Base-by-base conservation (phyloP, 2,797 vertebrate genomes). In the Kryptopterus vitreolus region DNA sequence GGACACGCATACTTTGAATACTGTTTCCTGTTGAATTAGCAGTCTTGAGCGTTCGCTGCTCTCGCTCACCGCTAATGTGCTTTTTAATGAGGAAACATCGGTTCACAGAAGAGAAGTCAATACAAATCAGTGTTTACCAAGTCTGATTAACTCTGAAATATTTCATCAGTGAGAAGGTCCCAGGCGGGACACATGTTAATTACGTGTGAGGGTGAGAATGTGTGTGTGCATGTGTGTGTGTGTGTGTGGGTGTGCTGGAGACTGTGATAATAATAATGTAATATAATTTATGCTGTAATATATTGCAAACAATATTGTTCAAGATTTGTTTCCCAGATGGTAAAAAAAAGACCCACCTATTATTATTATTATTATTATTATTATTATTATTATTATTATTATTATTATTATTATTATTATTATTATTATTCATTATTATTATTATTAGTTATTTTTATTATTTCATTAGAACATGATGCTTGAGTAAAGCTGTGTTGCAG, bases 111-210 rank as follows among this genome's bases (percentile, higher is more conserved):
- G 95, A 95, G 94, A 95, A 97, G 96, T 98, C 98, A 96, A 99
- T 99, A 99, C 96, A 95, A 96, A 99, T 98, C 96, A 98, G 96
- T 98, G 96, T 98, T 97, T 96, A 96, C 95, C 91, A 95, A 95
- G 94, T 95, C 95, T 95, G 95, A 96, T 96, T 95, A 96, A 95
- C 93, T 95, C 95, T 93, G 94, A 95, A 95, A 96, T 96, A 95
- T 96, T 95, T 95, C 94, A 94, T 96, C 95, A 94, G 91, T 93
- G 92, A 91, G 89, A 89, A 87, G 90, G 94, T 94, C 93, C 92
- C 92, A 92, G 92, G 89, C 91, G 93, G 94, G 85, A 91, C 91
- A 88, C 91, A 90, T 94, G 94, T 94, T 96, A 95, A 96, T 96
- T 95, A 93, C 87, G 81, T 87, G 92, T 91, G 91, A 82, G 84